A percentile compares a stretch with the other conserved stretches of the same genome.
phyloP scores from a whole-genome alignment of 2,888 invertebrate species.

The Amiota mariae region DNA sequence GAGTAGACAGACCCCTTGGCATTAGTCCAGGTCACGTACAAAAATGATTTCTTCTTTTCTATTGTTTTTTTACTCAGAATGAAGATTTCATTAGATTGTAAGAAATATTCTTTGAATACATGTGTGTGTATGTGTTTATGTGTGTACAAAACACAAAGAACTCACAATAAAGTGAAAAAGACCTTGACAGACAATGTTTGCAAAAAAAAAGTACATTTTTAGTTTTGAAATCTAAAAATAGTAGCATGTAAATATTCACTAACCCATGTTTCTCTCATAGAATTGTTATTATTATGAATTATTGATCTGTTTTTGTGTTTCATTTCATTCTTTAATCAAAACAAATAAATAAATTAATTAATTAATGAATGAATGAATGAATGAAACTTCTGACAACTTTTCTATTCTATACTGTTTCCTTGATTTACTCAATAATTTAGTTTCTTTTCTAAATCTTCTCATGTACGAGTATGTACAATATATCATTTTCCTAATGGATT shows the following conservation, averaged over 20 bases:
- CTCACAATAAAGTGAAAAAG: not conserved
- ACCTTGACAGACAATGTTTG: conserved; percentile 5
- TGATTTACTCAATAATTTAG: no score
- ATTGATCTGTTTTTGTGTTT: no score
- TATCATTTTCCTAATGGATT: no score
- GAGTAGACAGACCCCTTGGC: conserved; percentile 55
- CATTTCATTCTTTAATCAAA: no score
- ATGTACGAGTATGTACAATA: no score
- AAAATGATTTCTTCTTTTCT: conserved; percentile 19
- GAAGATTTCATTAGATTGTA: no score
- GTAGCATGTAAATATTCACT: not conserved
- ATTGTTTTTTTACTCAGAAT: not conserved
- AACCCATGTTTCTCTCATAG: not conserved
- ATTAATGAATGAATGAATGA: not conserved
- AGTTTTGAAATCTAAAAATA: not conserved
- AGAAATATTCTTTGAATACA: no score
- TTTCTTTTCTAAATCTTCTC: no score
- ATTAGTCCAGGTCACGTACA: conserved; percentile 63
- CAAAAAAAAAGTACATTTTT: not conserved
- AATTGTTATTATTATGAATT: no score
- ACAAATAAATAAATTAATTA: not conserved
- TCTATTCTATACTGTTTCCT: not conserved
- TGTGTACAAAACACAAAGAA: no score
- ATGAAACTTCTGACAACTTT: no score
- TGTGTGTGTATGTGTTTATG: no score